Evolutionary conservation across 2,113 vertebrate genomes (phyloP).

Genomic region (Coptodon bakossiorum): DNA sequence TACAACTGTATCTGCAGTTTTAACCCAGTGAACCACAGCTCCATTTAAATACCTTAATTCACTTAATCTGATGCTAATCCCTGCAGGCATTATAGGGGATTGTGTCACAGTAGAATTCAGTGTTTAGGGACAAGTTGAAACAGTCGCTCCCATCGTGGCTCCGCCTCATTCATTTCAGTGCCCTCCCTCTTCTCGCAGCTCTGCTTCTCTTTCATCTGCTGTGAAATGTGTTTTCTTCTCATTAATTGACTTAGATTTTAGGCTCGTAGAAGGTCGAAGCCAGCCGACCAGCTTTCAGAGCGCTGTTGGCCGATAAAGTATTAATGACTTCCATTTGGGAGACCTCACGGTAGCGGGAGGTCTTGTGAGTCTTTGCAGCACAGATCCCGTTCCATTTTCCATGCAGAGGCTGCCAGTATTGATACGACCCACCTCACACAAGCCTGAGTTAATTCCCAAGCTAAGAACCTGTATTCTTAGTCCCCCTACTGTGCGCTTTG

Average conservation of each 20-base stretch:
- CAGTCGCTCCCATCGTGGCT: constrained; percentile 8
- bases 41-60: constrained; percentile 68
- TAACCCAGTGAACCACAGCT: constrained; percentile 59
- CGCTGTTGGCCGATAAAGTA: constrained; percentile 12
- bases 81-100: constrained; percentile 52
- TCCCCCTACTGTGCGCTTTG: constrained; percentile 7
- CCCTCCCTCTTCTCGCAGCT: background rate
- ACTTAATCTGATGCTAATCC: constrained; percentile 71
- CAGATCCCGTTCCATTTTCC: constrained; percentile 21
- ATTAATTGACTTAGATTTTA: constrained; percentile 26
- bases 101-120: constrained; percentile 56
- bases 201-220: constrained; percentile 33
- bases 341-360: background rate
- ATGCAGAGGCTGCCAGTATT: constrained; percentile 15
- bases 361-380: constrained; percentile 14
- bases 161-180: background rate
- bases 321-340: constrained; percentile 32
- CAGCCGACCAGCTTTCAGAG: constrained; percentile 12
- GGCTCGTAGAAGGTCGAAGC: background rate
- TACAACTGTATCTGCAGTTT: constrained; percentile 46
- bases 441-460: constrained; percentile 17
- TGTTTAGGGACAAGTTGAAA: constrained; percentile 57
- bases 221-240: constrained; percentile 17
- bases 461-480: background rate
- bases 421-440: constrained; percentile 31